Evolutionary conservation across 2,888 invertebrate genomes (phyloP).

Genomic region (Leptarthrus brevirostris): DNA sequence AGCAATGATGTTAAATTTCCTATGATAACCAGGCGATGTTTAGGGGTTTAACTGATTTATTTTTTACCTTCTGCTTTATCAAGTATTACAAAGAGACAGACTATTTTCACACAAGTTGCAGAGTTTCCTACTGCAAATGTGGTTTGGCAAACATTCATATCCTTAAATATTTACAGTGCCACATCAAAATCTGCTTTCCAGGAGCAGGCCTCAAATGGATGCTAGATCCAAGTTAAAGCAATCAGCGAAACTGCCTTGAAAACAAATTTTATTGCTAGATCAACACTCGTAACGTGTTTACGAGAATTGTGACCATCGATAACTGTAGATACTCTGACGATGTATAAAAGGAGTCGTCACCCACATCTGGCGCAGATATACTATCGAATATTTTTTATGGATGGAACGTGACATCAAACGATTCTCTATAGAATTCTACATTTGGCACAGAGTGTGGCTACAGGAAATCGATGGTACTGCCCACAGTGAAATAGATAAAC

Average conservation of each 20-base stretch:
- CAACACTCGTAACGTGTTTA: conserved; percentile 47
- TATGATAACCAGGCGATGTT: too few relatives aligned
- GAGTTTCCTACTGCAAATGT: too few relatives aligned
- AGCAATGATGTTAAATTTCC: too few relatives aligned
- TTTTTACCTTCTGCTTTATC: too few relatives aligned
- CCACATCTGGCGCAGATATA: conserved; percentile 46
- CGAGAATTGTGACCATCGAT: conserved; percentile 39
- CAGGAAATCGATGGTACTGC: conserved; percentile 30
- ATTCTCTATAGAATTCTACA: conserved; percentile 21
- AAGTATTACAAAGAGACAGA: too few relatives aligned
- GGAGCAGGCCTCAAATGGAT: too few relatives aligned
- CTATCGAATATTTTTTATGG: conserved; percentile 43
- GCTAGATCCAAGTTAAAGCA: conserved; percentile 36
- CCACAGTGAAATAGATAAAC: conserved; percentile 25
- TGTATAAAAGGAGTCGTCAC: conserved; percentile 45
- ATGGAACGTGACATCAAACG: conserved; percentile 29
- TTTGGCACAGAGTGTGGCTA: background rate
- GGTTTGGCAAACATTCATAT: too few relatives aligned
- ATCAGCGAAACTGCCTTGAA: conserved; percentile 40
- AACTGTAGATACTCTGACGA: conserved; percentile 32
- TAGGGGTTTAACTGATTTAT: too few relatives aligned
- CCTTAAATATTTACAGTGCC: too few relatives aligned
- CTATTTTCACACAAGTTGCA: too few relatives aligned
- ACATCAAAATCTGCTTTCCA: too few relatives aligned
- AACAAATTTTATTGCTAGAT: conserved; percentile 43